phyloP scores from a whole-genome alignment of 2,113 vertebrate genomes.

The Chunga burmeisteri region DNA sequence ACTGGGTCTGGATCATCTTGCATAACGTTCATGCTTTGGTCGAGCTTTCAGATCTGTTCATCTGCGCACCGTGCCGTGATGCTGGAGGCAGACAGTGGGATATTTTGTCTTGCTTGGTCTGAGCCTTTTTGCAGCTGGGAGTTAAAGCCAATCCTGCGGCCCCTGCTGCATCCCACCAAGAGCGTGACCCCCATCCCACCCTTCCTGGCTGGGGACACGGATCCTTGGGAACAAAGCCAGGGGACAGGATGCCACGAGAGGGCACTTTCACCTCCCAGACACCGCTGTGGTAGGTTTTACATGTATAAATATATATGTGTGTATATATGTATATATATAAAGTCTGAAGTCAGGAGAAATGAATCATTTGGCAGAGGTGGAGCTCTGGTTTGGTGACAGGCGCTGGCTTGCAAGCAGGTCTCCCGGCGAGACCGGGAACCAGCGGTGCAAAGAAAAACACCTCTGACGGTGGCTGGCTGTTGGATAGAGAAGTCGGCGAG shows the following conservation, averaged over 20 bases:
- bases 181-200: background rate
- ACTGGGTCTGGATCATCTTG: background rate
- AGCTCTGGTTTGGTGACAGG: background rate
- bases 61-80: rapidly evolving
- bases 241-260: background rate
- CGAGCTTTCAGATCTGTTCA: background rate
- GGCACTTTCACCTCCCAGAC: background rate
- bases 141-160: background rate
- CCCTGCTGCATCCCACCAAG: background rate
- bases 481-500: background rate
- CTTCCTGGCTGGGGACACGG: background rate
- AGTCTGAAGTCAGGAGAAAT: background rate
- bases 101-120: background rate
- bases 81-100: background rate
- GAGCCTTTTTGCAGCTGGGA: background rate
- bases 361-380: background rate
- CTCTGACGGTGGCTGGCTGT: background rate
- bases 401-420: background rate
- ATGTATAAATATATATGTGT: background rate
- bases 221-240: background rate
- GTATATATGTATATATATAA: background rate
- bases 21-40: rapidly evolving
- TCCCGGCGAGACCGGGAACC: background rate
- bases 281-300: background rate
- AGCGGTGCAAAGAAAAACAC: background rate